Evolutionary conservation across 2,797 vertebrate genomes (phyloP), one percentile per base, ranked within the genome.

Genomic region (Tragopan temminckii): DNA sequence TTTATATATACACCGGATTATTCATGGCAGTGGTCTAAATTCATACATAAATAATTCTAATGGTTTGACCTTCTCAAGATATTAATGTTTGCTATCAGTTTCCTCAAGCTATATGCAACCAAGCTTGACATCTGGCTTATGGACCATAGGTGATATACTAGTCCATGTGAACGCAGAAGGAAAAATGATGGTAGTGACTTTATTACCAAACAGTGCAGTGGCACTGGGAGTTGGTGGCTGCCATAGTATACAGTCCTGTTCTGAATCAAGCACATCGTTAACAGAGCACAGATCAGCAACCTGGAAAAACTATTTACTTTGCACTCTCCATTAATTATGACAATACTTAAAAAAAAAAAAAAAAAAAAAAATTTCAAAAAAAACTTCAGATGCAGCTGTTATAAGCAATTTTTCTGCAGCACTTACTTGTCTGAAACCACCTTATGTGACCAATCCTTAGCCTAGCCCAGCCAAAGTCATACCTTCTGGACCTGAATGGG

Each of bases 191-290:
- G 11, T 25, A 75, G 62, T 63, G 42, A 29, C n/a, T 77, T 75
- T 1, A 1, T 66, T 58, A n/a, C 33, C 31, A 48, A 70, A 23
- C 13, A 20, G 9, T 64, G 16, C 46, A 50, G 5, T 11, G 40
- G 27, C 38, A 14, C 7, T 59, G 23, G 74, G 70, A 63, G 15
- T 8, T 38, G 25, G 18, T 31, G 50, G 8, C n/a, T 59, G 25
- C 55, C 38, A 1, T 31, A 40, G 48, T 42, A 25, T 13, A 11
- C 9, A 23, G 4, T 13, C 2, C 40, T 29, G n/a, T 77, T 75
- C 70, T 62, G 74, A 19, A 43, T 58, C 0, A 0, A 18, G 31
- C 11, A 13, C 42, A 36, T 48, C 0, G 0, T 42, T 75, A 38
- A 72, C 58, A 55, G 13, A 53, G 13, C 36, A 33, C 0, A 0